A percentile compares a stretch with the other conserved stretches of the same genome.
phyloP scores from a whole-genome alignment of 2,113 vertebrate genomes.

The Erpornis zantholeuca region DNA sequence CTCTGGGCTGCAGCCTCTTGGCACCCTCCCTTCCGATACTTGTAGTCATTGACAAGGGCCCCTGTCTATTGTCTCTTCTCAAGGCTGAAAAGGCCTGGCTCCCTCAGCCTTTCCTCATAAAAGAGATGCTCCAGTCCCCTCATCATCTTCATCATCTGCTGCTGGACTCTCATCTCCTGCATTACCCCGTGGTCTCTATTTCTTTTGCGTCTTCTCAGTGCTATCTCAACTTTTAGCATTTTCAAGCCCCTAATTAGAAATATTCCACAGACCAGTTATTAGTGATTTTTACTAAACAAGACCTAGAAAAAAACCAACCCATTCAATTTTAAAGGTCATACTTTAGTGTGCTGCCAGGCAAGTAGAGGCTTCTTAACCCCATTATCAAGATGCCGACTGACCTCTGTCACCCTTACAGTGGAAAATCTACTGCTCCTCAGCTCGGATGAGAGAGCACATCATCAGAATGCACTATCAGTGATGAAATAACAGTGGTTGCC shows the following conservation, averaged over 20 bases:
- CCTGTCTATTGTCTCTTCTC: background rate
- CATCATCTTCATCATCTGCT: background rate
- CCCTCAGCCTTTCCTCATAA: background rate
- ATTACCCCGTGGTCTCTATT: background rate
- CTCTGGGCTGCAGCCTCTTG: background rate
- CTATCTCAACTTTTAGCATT: background rate
- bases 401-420: background rate
- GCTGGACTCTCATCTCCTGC: background rate
- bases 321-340: background rate
- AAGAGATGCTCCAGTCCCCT: background rate
- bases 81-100: background rate
- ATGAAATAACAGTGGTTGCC: background rate
- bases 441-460: background rate
- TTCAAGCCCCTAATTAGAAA: background rate
- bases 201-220: background rate
- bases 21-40: background rate
- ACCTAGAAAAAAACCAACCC: background rate
- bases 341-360: background rate
- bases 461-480: background rate
- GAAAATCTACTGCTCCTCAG: background rate
- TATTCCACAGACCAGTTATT: background rate
- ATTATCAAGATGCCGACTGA: background rate
- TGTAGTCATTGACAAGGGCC: background rate
- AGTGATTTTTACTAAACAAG: background rate
- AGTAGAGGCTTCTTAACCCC: background rate